Evolutionary conservation across 2,888 invertebrate genomes (phyloP), one percentile per base, ranked within the genome.

Genomic region (Smittia aterrima): DNA sequence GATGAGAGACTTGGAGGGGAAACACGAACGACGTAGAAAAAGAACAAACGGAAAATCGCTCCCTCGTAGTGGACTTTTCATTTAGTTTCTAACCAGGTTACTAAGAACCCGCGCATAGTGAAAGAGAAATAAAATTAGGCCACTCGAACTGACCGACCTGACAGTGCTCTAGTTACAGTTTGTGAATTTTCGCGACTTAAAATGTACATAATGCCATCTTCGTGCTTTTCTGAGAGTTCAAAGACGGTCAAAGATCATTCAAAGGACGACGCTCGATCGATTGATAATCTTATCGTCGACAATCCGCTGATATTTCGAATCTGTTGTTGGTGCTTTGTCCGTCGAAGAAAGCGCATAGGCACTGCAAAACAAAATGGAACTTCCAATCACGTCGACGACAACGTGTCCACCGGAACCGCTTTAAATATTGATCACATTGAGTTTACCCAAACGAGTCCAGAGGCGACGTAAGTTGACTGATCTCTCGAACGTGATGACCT

Each of bases 71-170:
- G 64, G 64, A 64, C n/a, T 27, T 58, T 62, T 47, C 74, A 66
- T 66, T 74, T 41, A 74, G 74, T 74, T 53, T 47, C 41, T 62
- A 74, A 74, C 74, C 66, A 74, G 74, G 74, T 24, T 41, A 66
- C 62, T 74, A 40, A 74, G 54, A 27, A 47, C 6, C 9, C 58
- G 58, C n/a, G 47, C 47, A 11, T 62, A 9, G 72, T 72, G 40
- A 62, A 72, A 54, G 58, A 58, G 32, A 25, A 62, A 54, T 53
- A 72, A 58, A 74, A 54, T 62, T 74, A 74, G 74, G 74, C 74
- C 74, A 74, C 25, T 58, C 27, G 24, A 47, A 74, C 64, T 66
- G 47, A 74, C 64, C 53, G 74, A 66, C 66, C 74, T n/a, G 24
- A 66, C 16, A 38, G 25, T 66, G 72, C 18, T 72, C 72, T 24